A percentile compares a stretch with the other conserved stretches of the same genome.
Evolutionary conservation across 2,113 vertebrate species (phyloP).

Genomic region (Telmatochromis brichardi): DNA sequence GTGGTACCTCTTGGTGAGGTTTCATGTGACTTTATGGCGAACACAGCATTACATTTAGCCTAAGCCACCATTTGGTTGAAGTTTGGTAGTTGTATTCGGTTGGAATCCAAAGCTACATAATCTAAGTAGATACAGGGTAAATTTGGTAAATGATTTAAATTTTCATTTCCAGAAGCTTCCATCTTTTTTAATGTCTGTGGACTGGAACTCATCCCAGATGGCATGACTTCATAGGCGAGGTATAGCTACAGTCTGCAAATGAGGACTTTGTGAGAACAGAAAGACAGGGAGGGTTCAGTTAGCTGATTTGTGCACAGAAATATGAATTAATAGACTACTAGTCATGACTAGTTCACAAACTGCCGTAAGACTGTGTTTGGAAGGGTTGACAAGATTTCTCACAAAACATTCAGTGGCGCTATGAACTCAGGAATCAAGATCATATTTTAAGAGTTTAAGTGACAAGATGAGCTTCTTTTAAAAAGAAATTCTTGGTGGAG

Average conservation of each 20-base stretch:
- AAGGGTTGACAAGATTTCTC: not conserved
- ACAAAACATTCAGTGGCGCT: not conserved
- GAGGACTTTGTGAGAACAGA: not conserved
- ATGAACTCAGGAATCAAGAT: not conserved
- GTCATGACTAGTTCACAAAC: not conserved
- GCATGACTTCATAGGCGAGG: not conserved
- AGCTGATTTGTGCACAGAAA: not conserved
- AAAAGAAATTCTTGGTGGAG: not conserved
- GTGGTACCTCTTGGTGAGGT: not conserved
- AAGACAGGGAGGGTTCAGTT: not conserved
- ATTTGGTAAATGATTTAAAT: not conserved
- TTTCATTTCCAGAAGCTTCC: not conserved
- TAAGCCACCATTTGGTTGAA: rapidly evolving
- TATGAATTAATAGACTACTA: not conserved
- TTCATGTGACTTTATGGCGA: not conserved
- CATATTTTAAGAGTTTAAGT: not conserved
- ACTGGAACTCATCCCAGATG: not conserved
- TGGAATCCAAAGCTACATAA: not conserved
- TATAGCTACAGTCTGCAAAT: not conserved
- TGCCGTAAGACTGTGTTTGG: not conserved
- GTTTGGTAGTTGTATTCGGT: not conserved
- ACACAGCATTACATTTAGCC: not conserved
- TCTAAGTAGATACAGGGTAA: not conserved
- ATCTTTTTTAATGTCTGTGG: not conserved
- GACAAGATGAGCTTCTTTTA: not conserved